Percentiles rank a stretch among this genome's conserved stretches.
phyloP scores from a whole-genome alignment of 1,140 invertebrate species.

The Mylabris phalerata region DNA sequence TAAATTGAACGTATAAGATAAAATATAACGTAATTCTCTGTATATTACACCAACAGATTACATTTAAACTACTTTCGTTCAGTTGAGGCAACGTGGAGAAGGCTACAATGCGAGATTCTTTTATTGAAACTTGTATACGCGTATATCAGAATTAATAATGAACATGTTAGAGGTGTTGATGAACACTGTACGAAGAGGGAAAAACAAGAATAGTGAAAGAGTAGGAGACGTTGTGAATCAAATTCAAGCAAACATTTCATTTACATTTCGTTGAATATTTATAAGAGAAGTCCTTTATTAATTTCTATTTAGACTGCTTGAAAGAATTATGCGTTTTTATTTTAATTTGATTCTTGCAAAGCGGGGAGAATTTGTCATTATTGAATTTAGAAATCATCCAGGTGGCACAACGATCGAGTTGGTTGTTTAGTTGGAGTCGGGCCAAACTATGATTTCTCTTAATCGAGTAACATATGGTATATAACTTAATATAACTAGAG shows the following conservation, averaged over 20 bases:
- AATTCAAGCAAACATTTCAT: conserved; percentile 21
- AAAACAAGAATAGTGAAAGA: conserved; percentile 2
- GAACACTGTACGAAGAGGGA: no score
- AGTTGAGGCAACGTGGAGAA: no score
- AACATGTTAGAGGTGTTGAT: no score
- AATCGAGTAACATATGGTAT: conserved; percentile 3
- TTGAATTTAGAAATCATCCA: conserved; percentile 5
- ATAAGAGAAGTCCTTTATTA: conserved; percentile 21
- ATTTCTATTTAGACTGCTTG: conserved; percentile 20
- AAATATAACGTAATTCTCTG: no score
- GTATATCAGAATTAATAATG: no score
- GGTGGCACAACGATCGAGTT: conserved; percentile 2
- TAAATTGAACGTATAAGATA: no score
- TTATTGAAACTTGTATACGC: no score
- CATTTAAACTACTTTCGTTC: no score
- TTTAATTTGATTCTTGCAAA: conserved; percentile 5
- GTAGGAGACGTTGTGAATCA: conserved; percentile 19
- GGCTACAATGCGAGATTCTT: no score
- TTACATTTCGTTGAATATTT: conserved; percentile 24
- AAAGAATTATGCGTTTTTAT: conserved; percentile 16
- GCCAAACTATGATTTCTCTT: conserved; percentile 7
- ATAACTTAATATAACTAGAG: background rate
- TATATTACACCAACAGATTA: no score
- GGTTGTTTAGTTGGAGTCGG: conserved; percentile 1
- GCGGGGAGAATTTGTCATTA: background rate